Evolutionary conservation across 2,888 invertebrate genomes (phyloP).

Genomic region (Agrypnus murinus): DNA sequence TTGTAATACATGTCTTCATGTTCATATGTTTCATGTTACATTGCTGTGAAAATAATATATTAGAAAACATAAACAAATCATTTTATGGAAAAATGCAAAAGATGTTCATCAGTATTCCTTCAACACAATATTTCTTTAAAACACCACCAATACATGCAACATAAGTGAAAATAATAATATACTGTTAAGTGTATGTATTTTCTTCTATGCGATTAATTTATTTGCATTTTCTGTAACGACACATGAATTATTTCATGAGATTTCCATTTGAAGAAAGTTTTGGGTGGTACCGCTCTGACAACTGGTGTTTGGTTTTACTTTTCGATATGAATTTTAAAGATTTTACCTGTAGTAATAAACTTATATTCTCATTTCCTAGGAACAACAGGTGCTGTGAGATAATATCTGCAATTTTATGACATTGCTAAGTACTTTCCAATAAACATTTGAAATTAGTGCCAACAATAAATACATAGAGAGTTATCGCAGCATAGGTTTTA

Average conservation of each 20-base stretch:
- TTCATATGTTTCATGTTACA: too few species aligned
- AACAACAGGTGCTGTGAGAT: constrained; percentile 13
- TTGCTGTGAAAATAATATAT: too few species aligned
- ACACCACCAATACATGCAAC: background rate
- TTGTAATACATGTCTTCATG: too few species aligned
- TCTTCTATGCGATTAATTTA: background rate
- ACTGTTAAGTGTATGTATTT: too few species aligned
- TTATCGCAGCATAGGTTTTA: background rate
- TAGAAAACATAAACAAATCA: background rate
- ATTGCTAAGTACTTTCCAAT: constrained; percentile 19
- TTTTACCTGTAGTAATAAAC: too few species aligned
- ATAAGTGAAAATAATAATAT: constrained; percentile 4
- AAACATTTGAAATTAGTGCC: constrained; percentile 4
- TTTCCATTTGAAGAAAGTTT: constrained; percentile 28
- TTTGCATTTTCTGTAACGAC: constrained; percentile 14
- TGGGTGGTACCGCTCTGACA: constrained; percentile 1
- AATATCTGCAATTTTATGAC: background rate
- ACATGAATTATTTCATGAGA: constrained; percentile 23
- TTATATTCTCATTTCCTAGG: too few species aligned
- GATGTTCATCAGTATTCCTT: background rate
- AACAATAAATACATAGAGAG: constrained; percentile 14
- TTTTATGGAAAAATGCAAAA: background rate
- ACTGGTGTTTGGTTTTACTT: background rate
- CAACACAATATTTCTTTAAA: background rate
- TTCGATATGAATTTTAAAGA: too few species aligned